phyloP scores from a whole-genome alignment of 2,797 vertebrate genomes.

The Periophthalmus magnuspinnatus region DNA sequence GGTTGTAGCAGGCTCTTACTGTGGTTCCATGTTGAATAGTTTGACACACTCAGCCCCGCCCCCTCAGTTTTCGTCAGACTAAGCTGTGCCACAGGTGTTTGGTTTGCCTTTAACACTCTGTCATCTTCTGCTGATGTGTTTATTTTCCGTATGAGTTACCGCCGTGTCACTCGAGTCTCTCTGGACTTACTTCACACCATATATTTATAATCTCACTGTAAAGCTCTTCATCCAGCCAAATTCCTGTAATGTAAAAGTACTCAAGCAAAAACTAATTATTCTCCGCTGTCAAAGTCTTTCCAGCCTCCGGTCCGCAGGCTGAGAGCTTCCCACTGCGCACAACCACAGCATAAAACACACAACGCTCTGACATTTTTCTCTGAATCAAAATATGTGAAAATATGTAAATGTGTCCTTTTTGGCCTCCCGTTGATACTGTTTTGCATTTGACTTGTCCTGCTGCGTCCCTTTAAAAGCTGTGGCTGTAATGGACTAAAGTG shows the following conservation, averaged over 20 bases:
- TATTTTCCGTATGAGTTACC: conserved; percentile 4
- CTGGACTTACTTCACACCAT: neutral
- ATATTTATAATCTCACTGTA: conserved; percentile 4
- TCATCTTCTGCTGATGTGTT: conserved; percentile 8
- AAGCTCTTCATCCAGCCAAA: conserved; percentile 6
- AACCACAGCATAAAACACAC: conserved; percentile 2
- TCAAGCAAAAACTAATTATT: conserved; percentile 10
- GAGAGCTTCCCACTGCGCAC: neutral
- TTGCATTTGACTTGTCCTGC: conserved; percentile 4
- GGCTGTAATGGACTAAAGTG: neutral
- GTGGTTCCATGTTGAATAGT: too few species aligned
- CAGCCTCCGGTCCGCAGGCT: neutral
- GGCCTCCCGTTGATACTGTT: conserved; percentile 8
- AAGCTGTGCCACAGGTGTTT: too few species aligned
- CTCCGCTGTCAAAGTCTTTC: conserved; percentile 2
- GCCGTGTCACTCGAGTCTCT: neutral
- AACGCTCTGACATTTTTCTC: conserved; percentile 3
- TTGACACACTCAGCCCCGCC: too few species aligned
- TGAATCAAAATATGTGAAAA: conserved; percentile 5
- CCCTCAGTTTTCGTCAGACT: too few species aligned
- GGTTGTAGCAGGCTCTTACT: too few species aligned
- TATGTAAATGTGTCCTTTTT: conserved; percentile 12
- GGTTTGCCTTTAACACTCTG: neutral
- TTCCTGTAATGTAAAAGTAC: conserved; percentile 3
- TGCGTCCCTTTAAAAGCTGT: neutral